Evolutionary conservation across 2,797 vertebrate genomes (phyloP), one percentile per base, ranked within the genome.

Genomic region (Okamejei kenojei): DNA sequence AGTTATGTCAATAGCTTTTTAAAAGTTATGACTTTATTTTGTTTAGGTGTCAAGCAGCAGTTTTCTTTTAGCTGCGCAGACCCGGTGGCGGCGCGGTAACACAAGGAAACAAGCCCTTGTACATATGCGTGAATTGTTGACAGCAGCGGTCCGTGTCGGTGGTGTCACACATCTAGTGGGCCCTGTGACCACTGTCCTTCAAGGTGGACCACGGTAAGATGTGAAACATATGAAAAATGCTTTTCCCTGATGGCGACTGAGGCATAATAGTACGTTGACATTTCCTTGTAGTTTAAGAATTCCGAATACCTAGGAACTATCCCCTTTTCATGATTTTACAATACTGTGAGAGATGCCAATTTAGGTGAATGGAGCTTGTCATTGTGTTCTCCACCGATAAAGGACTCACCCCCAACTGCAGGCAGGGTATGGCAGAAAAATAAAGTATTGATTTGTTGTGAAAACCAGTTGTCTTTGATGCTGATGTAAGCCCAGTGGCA

Each of bases 81-180:
- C 98, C 0, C 96, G 99, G 68, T 99, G 99, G 99, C 96, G 98
- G 29, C 97, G 98, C n/a, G 98, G 98, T 21, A 98, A 97, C 93
- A 99, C 98, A 0, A 96, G 99, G 88, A 99, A 98, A 35, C 99
- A 99, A 94, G 98, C 99, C 0, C 96, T 99, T 93, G 97, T 99
- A 94, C 99, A 99, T 93, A 99, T 99, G 99, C 97, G 98, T 93
- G 98, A 99, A 94, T 90, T 99, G 94, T 97, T 99, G 94, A 99
- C 98, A 0, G 98, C 99, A 0, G 99, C 99, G 0, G 98, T 99
- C 58, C 96, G 98, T 0, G 99, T 99, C 0, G 98, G 99, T 0
- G 99, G 98, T 0, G 98, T 99, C 93, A 99, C 99, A 0, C 99
- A 99, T 94, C 96, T 99, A 5, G 99, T 99, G 84, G 99, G 99